phyloP scores from a whole-genome alignment of 2,113 vertebrate genomes.

The Recurvirostra avosetta region DNA sequence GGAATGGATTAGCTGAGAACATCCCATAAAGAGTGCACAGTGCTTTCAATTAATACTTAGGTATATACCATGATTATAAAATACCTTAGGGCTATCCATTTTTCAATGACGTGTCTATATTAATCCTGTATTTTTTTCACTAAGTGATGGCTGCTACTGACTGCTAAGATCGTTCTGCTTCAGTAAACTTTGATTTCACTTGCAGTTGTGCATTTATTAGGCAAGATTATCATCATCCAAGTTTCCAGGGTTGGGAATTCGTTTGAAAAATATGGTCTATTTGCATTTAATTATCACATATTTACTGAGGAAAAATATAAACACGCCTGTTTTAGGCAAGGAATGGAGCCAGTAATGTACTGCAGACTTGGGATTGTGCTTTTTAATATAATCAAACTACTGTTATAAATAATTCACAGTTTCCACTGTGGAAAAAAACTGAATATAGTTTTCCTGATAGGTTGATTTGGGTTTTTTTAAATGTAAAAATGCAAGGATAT shows the following conservation, averaged over 20 bases:
- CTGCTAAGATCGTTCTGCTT: constrained; percentile 45
- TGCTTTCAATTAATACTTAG: constrained; percentile 30
- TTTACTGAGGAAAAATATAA: constrained; percentile 64
- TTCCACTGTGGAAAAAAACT: constrained; percentile 21
- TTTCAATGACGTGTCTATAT: constrained; percentile 27
- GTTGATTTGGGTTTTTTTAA: background rate
- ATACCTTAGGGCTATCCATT: constrained; percentile 22
- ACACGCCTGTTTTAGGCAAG: constrained; percentile 57
- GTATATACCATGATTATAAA: constrained; percentile 4
- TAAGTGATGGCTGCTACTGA: constrained; percentile 38
- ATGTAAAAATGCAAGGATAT: background rate
- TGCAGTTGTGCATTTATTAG: constrained; percentile 68
- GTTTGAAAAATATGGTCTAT: constrained; percentile 62
- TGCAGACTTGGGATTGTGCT: constrained; percentile 56
- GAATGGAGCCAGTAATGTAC: constrained; percentile 60
- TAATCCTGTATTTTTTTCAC: constrained; percentile 41
- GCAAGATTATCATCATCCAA: constrained; percentile 67
- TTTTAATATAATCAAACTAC: constrained; percentile 64
- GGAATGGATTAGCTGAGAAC: constrained; percentile 27
- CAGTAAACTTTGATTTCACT: constrained; percentile 37
- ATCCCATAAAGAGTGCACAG: constrained; percentile 13
- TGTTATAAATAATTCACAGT: constrained; percentile 57
- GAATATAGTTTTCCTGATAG: background rate
- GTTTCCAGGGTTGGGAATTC: constrained; percentile 62
- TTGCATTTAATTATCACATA: constrained; percentile 66